Conservation (phyloP, 2,113 vertebrate genomes). For the Danio rerio region DNA sequence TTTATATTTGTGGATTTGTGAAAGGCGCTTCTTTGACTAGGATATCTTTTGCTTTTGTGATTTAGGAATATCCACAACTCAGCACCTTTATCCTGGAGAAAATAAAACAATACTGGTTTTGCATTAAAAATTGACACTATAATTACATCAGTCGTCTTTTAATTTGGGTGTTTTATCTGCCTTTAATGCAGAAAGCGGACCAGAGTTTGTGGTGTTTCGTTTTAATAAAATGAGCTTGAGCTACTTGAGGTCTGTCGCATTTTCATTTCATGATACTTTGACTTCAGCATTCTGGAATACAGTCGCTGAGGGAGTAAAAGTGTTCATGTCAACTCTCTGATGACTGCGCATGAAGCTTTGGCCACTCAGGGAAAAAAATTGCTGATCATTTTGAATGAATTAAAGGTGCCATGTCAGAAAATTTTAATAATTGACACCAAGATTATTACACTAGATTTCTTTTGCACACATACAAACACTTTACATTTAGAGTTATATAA, state of each 20-base stretch:
- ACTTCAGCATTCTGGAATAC: not conserved
- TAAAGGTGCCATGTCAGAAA: not conserved
- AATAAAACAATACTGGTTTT: not conserved
- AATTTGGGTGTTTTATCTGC: constrained; percentile 15
- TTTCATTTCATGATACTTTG: not conserved
- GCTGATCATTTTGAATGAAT: constrained; percentile 1
- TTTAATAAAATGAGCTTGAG: constrained; percentile 38
- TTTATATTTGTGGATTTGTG: not conserved
- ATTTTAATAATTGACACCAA: not conserved
- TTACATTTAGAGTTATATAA: not conserved
- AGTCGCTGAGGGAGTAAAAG: not conserved
- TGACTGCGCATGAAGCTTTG: not conserved
- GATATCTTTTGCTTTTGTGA: constrained; percentile 6
- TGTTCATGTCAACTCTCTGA: not conserved
- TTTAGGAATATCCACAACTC: not conserved
- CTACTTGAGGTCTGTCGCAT: not conserved
- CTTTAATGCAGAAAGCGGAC: constrained; percentile 8
- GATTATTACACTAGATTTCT: not conserved
- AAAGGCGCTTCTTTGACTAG: not conserved
- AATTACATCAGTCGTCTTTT: constrained; percentile 5
- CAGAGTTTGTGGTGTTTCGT: constrained; percentile 22
- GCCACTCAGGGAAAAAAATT: not conserved
- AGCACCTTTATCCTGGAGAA: not conserved
- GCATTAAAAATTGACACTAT: not conserved
- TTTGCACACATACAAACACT: not conserved